Evolutionary conservation across 1,140 invertebrate genomes (phyloP).

Genomic region (Antheraea pernyi): DNA sequence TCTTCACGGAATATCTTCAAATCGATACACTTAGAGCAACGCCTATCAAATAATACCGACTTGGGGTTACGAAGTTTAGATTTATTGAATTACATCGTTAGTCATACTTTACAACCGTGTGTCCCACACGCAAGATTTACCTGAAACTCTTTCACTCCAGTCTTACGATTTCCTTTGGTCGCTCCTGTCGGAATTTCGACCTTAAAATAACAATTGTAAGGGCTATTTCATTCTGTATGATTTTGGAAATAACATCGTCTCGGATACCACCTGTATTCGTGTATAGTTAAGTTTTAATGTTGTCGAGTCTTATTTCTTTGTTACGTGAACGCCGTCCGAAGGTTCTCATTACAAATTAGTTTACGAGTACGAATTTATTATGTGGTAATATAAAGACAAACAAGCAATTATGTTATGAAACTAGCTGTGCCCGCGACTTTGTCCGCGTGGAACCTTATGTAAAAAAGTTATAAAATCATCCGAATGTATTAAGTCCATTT

Average conservation of each 20-base stretch:
- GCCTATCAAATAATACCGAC: too few relatives aligned
- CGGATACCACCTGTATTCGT: constrained; percentile 28
- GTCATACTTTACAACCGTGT: constrained; percentile 20
- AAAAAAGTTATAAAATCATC: too few relatives aligned
- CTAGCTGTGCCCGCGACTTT: too few relatives aligned
- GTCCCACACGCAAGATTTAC: constrained; percentile 26
- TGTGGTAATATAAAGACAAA: background rate
- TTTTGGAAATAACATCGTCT: background rate
- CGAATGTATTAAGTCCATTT: too few relatives aligned
- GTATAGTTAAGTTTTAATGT: constrained; percentile 35
- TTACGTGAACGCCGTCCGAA: constrained; percentile 27
- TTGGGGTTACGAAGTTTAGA: background rate
- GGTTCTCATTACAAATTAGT: constrained; percentile 29
- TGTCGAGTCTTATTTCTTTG: constrained; percentile 33
- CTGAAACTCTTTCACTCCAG: constrained; percentile 23
- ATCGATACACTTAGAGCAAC: too few relatives aligned
- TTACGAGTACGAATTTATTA: constrained; percentile 1
- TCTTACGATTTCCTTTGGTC: constrained; percentile 11
- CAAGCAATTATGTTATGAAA: too few relatives aligned
- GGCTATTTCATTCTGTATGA: background rate
- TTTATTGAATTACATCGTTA: background rate
- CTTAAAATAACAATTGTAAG: constrained; percentile 9
- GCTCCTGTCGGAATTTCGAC: background rate
- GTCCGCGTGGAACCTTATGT: too few relatives aligned
- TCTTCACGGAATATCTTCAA: too few relatives aligned